phyloP scores from a whole-genome alignment of 1,140 invertebrate genomes.

The Pseudachorutes palmiensis region DNA sequence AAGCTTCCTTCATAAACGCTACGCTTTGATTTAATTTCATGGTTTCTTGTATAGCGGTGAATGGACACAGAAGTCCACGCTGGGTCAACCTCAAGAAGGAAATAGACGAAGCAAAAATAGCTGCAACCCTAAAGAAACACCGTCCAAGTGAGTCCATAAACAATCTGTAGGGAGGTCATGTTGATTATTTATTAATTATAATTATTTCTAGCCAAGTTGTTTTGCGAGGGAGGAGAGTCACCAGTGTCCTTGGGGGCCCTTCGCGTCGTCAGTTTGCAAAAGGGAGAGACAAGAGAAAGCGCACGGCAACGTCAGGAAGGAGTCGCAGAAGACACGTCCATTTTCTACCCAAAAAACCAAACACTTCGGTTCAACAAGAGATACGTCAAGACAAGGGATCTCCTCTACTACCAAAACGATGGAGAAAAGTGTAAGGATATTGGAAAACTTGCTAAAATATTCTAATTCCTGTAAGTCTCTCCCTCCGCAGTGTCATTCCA shows the following conservation, averaged over 20 bases:
- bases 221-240: not conserved
- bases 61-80: too few relatives aligned
- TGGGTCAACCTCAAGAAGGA: too few relatives aligned
- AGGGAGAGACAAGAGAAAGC: not conserved
- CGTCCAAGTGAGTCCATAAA: too few relatives aligned
- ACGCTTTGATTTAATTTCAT: too few relatives aligned
- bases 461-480: not conserved
- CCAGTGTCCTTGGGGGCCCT: not conserved
- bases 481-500: not conserved
- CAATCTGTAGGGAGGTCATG: too few relatives aligned
- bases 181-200: too few relatives aligned
- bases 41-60: too few relatives aligned
- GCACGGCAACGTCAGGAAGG: not conserved
- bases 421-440: slow-evolving; percentile 3
- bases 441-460: not conserved
- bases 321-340: not conserved
- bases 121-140: too few relatives aligned
- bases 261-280: not conserved
- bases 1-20: too few relatives aligned
- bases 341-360: slow-evolving; percentile 6
- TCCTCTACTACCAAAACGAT: slow-evolving; percentile 4
- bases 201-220: not conserved
- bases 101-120: too few relatives aligned
- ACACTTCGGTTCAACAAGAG: slow-evolving; percentile 1
- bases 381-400: not conserved